phyloP scores from a whole-genome alignment of 1,140 invertebrate genomes.

The Xylocopa sonorina region DNA sequence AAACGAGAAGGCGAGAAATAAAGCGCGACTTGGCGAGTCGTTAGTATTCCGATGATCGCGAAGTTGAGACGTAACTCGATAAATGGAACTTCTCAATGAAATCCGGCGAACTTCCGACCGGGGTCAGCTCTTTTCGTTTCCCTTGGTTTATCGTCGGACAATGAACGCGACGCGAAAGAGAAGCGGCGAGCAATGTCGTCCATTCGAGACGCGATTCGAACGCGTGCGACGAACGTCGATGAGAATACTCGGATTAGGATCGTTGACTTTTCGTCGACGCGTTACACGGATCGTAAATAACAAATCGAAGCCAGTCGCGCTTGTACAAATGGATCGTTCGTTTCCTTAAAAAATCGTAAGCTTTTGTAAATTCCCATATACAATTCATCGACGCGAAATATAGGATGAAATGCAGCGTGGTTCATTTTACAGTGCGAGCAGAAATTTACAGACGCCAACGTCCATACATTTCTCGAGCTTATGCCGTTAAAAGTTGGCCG shows the following conservation, averaged over 20 bases:
- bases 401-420: neutral
- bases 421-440: neutral
- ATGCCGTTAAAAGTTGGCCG: neutral
- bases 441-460: neutral
- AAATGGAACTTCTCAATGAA: slow-evolving; percentile 39
- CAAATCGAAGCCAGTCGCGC: no score
- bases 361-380: neutral
- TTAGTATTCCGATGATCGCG: slow-evolving; percentile 38
- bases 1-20: slow-evolving; percentile 21
- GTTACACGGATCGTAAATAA: neutral
- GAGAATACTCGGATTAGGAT: no score
- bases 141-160: slow-evolving; percentile 8
- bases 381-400: neutral
- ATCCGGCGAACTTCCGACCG: slow-evolving; percentile 1
- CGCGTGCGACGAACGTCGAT: neutral
- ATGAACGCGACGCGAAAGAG: slow-evolving; percentile 35
- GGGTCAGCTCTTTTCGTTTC: neutral
- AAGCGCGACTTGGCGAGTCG: neutral
- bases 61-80: slow-evolving; percentile 38
- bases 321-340: neutral
- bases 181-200: no score
- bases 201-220: neutral
- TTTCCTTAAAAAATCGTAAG: neutral
- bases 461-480: neutral
- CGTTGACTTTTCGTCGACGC: neutral